A percentile compares a stretch with the other conserved stretches of the same genome.
Conservation (phyloP, 2,888 invertebrate species). For the Meloe dianella region DNA sequence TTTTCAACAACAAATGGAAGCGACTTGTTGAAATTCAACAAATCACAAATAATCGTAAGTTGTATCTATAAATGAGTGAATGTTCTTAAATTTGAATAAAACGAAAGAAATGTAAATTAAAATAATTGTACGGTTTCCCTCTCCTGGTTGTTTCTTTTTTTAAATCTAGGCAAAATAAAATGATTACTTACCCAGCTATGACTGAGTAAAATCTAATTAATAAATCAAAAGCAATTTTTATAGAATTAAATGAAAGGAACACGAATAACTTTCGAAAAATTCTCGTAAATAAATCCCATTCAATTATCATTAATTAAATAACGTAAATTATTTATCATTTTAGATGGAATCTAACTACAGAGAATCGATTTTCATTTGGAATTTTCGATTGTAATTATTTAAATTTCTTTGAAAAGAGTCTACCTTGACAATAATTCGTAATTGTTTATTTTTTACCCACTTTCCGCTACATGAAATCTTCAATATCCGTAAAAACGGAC, state of each 20-base stretch:
- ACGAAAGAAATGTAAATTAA: background rate
- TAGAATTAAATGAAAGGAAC: background rate
- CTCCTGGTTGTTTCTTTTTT: too few species aligned
- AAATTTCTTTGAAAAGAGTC: too few species aligned
- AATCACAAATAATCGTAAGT: background rate
- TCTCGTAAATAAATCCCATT: too few species aligned
- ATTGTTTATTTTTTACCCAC: background rate
- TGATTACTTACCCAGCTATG: background rate
- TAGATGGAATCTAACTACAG: too few species aligned
- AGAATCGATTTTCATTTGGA: too few species aligned
- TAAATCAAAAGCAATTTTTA: background rate
- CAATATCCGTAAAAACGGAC: constrained; percentile 1
- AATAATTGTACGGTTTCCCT: background rate
- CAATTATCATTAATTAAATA: too few species aligned
- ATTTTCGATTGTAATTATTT: too few species aligned
- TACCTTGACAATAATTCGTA: background rate
- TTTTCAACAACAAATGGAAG: background rate
- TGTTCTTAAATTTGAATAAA: background rate
- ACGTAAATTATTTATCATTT: too few species aligned
- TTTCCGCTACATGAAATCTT: background rate
- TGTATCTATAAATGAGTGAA: background rate
- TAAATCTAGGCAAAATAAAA: background rate
- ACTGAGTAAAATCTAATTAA: background rate
- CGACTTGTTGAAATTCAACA: background rate
- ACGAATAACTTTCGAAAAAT: too few species aligned